Evolutionary conservation across 2,888 invertebrate species (phyloP).

Genomic region (Trichogramma evanescens): DNA sequence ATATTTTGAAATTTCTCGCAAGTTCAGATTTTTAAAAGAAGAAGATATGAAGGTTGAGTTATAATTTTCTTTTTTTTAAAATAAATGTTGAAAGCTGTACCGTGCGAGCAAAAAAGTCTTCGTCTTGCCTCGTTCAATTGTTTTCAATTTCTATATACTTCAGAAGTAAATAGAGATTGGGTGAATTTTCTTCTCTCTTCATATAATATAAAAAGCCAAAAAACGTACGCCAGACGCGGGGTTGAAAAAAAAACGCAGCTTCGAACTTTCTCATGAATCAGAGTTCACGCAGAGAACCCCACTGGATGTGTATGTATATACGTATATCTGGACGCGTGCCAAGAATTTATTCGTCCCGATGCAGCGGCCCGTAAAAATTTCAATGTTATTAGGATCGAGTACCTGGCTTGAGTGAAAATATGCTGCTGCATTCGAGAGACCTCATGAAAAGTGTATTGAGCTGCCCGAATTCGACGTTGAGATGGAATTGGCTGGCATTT

Average conservation of each 20-base stretch:
- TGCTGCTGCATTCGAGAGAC: neutral
- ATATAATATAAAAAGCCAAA: neutral
- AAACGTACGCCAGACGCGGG: conserved; percentile 3
- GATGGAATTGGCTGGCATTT: no score
- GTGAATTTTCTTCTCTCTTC: no score
- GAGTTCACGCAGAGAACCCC: neutral
- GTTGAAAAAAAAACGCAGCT: neutral
- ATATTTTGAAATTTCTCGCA: no score
- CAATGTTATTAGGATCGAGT: conserved; percentile 26
- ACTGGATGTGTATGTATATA: neutral
- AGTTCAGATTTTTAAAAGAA: no score
- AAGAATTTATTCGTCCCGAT: conserved; percentile 28
- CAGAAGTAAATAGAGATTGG: no score
- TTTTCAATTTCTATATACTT: no score
- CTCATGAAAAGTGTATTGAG: no score
- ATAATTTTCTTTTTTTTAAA: neutral
- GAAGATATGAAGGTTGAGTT: no score
- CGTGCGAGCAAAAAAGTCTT: no score
- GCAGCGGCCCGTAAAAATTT: conserved; percentile 31
- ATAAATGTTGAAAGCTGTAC: no score
- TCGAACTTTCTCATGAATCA: conserved; percentile 5
- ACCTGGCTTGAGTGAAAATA: conserved; percentile 1
- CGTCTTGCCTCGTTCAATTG: no score
- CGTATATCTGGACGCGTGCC: conserved; percentile 24
- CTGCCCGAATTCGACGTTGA: no score